These are phyloP conservation scores for Drosophila chauvacae DNA, from an alignment of 1,140 invertebrate species.

Conservation along the genomic window DNA sequence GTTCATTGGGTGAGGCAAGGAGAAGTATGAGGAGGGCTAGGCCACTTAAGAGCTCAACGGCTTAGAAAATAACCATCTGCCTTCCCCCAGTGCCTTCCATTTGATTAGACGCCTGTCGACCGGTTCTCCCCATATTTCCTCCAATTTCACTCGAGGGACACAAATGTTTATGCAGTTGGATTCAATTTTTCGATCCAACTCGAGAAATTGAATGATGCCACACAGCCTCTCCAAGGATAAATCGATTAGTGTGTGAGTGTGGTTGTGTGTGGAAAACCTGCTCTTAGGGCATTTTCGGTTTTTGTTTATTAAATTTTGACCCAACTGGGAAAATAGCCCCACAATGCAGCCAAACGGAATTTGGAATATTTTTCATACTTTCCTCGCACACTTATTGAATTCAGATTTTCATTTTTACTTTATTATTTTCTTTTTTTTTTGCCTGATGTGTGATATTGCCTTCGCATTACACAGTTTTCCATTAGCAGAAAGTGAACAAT, in stretches of 20 bases:
- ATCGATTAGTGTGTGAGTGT: slow-evolving; percentile 28
- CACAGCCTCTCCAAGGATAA: slow-evolving; percentile 29
- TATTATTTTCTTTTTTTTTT: too few species aligned
- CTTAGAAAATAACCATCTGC: slow-evolving; percentile 59
- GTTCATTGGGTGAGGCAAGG: slow-evolving; percentile 38
- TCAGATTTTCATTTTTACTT: neutral
- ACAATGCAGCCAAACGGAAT: slow-evolving; percentile 16
- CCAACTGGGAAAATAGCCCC: slow-evolving; percentile 18
- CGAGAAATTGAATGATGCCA: slow-evolving; percentile 45
- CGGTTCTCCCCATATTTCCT: slow-evolving; percentile 18
- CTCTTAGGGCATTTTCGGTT: slow-evolving; percentile 48
- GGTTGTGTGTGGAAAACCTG: slow-evolving; percentile 15
- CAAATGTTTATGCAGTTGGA: slow-evolving; percentile 71
- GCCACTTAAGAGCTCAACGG: slow-evolving; percentile 66
- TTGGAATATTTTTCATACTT: slow-evolving; percentile 35
- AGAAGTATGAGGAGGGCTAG: neutral
- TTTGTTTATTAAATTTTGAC: slow-evolving; percentile 69
- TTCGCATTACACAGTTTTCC: slow-evolving; percentile 1
- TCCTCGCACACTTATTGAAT: slow-evolving; percentile 14
- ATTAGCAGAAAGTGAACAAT: slow-evolving; percentile 10
- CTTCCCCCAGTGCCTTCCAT: slow-evolving; percentile 39
- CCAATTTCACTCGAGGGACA: slow-evolving; percentile 39
- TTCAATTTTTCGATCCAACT: slow-evolving; percentile 60
- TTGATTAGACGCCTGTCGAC: slow-evolving; percentile 57
- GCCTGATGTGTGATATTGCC: slow-evolving; percentile 25